These are phyloP conservation scores for Ophion ellenae DNA, from an alignment of 2,888 invertebrate species.

Conservation along the genomic window DNA sequence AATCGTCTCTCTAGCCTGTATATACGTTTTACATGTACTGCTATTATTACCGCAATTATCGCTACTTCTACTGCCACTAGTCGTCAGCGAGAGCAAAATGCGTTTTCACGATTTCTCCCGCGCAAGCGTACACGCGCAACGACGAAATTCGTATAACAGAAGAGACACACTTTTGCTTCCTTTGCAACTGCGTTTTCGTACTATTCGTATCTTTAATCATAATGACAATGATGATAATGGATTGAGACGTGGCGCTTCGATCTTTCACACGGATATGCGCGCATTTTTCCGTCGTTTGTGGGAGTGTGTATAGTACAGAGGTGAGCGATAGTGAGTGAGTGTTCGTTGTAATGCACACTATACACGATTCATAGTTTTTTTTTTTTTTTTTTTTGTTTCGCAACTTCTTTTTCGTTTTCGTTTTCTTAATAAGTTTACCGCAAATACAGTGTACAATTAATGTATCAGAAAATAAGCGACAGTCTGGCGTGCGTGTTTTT, in stretches of 20 bases:
- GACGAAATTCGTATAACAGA: conserved; percentile 34
- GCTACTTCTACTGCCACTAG: conserved; percentile 15
- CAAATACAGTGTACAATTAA: conserved; percentile 74
- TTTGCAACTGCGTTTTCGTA: conserved; percentile 24
- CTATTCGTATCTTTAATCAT: conserved; percentile 40
- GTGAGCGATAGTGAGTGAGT: conserved; percentile 64
- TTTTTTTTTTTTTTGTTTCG: conserved; percentile 57
- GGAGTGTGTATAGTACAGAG: conserved; percentile 37
- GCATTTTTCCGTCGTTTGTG: conserved; percentile 27
- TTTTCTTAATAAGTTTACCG: conserved; percentile 67
- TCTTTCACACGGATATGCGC: conserved; percentile 37
- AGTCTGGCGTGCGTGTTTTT: conserved; percentile 75
- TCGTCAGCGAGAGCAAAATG: conserved; percentile 54
- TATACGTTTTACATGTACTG: neutral
- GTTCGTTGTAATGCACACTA: conserved; percentile 77
- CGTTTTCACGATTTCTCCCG: conserved; percentile 33
- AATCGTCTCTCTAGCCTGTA: conserved; percentile 47
- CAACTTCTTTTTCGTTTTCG: conserved; percentile 22
- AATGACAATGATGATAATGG: conserved; percentile 52
- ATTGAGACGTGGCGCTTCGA: conserved; percentile 51
- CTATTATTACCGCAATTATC: conserved; percentile 1
- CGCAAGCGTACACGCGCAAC: conserved; percentile 42
- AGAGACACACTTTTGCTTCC: conserved; percentile 6
- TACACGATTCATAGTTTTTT: conserved; percentile 61
- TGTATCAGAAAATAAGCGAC: conserved; percentile 81